phyloP scores from a whole-genome alignment of 2,797 vertebrate genomes.

The Gephyroberyx darwinii region DNA sequence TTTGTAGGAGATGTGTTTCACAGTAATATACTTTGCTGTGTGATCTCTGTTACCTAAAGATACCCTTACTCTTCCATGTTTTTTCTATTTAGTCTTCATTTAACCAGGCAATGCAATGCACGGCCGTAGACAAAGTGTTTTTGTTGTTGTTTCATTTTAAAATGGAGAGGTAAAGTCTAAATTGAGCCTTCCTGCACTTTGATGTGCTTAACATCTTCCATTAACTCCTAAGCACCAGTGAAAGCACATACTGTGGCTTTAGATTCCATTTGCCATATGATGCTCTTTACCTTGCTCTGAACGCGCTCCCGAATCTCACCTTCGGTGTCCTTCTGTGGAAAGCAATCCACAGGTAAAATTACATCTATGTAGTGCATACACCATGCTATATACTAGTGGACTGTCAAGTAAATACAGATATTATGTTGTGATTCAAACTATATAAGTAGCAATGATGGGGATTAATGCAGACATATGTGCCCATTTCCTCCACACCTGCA shows the following conservation, averaged over 20 bases:
- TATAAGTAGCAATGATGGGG: background rate
- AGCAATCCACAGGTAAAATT: conserved; percentile 35
- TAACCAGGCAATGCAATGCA: background rate
- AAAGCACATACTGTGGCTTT: background rate
- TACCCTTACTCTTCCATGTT: background rate
- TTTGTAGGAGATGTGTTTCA: background rate
- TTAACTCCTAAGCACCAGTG: background rate
- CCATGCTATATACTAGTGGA: background rate
- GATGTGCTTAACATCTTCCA: background rate
- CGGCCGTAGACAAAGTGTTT: background rate
- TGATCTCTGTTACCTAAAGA: background rate
- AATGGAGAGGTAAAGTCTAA: background rate
- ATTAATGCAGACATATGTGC: background rate
- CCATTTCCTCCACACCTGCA: conserved; percentile 81
- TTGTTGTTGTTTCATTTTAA: background rate
- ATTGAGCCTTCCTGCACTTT: background rate
- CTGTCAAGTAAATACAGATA: background rate
- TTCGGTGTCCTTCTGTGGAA: conserved; percentile 88
- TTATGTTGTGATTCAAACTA: background rate
- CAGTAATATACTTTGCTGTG: background rate
- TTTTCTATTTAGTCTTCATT: background rate
- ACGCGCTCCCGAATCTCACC: conserved; percentile 90
- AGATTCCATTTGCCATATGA: background rate
- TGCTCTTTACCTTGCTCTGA: conserved; percentile 84
- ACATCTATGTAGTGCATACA: background rate